Evolutionary conservation across 2,797 vertebrate genomes (phyloP).

Genomic region (Leptodactylus fallax): DNA sequence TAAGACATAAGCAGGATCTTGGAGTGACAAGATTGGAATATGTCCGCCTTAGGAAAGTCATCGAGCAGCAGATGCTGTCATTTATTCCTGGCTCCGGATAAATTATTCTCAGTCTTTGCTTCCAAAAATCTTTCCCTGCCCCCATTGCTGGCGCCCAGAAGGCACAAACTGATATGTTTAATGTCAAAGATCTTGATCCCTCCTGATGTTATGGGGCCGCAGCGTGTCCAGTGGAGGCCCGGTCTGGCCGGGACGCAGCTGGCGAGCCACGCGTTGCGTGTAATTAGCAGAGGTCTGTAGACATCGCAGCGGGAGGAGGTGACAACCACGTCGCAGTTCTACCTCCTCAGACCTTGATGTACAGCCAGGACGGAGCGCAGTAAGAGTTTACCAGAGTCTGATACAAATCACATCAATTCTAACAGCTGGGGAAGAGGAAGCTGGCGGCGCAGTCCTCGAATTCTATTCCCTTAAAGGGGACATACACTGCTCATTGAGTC

Average conservation of each 20-base stretch:
- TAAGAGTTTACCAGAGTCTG: conserved; percentile 1
- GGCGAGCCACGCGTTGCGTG: neutral
- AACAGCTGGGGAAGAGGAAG: neutral
- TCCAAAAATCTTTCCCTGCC: neutral
- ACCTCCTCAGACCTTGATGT: conserved; percentile 52
- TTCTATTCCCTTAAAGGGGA: neutral
- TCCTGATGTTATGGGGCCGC: conserved; percentile 6
- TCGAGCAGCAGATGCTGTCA: conserved; percentile 32
- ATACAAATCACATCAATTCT: neutral
- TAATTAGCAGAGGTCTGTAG: conserved; percentile 41
- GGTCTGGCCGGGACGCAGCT: neutral
- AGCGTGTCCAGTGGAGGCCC: neutral
- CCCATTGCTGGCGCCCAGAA: neutral
- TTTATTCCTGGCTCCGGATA: conserved; percentile 24
- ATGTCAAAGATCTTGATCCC: neutral
- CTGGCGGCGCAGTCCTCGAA: neutral
- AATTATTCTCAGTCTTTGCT: neutral
- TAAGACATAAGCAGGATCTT: neutral
- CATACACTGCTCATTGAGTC: neutral
- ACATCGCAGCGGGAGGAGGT: neutral
- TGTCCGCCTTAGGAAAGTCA: neutral
- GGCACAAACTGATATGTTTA: conserved; percentile 14
- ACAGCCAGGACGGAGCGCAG: conserved; percentile 29
- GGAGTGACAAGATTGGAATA: neutral
- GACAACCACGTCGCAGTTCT: neutral